Base-by-base conservation (phyloP, 2,888 invertebrate species). In the Ephialtes manifestator region DNA sequence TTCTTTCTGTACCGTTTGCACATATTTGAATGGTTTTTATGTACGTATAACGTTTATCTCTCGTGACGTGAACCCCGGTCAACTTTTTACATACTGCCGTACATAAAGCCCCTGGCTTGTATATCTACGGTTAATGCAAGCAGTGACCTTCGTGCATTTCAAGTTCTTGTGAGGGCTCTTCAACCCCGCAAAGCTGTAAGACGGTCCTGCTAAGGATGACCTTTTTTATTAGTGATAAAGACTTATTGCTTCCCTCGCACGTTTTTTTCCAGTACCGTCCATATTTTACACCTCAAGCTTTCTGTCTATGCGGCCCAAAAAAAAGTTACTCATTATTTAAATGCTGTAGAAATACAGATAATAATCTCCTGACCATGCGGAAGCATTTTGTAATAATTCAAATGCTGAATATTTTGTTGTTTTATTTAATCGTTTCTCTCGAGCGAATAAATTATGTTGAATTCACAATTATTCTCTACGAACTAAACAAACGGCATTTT, bases 201-300 rank as follows among this genome's bases (percentile, higher is more conserved):
- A 28, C n/a, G 39, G 43, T 18, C 74, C 0, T 5, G 11, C 28
- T 24, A 28, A 28, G 11, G 46, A 46, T 39, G 46, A 60, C 58
- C 58, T n/a, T 60, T 60, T 74, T 74, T 60, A 74, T 60, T 18
- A 31, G n/a, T 46, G 28, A 43, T 74, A 31, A 74, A 55, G 58
- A 60, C 43, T 43, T 58, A 72, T 43, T 72, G 63, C 63, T 63
- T 63, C 31, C 39, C 20, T 39, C 39, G 35, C 39, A 18, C 39
- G 13, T 18, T n/a, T 39, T 65, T 65, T 65, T 39, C 39, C 11
- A 10, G 13, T 11, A 11, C 65, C 43, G 8, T n/a, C n/a, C 39
- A 18, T 20, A 39, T 43, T 39, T 43, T 65, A 18, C 65, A 13
- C 65, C 43, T 13, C 65, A 39, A 65, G 0, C 20, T 39, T 11